phyloP scores from a whole-genome alignment of 2,113 vertebrate genomes.

The Cygnus atratus region DNA sequence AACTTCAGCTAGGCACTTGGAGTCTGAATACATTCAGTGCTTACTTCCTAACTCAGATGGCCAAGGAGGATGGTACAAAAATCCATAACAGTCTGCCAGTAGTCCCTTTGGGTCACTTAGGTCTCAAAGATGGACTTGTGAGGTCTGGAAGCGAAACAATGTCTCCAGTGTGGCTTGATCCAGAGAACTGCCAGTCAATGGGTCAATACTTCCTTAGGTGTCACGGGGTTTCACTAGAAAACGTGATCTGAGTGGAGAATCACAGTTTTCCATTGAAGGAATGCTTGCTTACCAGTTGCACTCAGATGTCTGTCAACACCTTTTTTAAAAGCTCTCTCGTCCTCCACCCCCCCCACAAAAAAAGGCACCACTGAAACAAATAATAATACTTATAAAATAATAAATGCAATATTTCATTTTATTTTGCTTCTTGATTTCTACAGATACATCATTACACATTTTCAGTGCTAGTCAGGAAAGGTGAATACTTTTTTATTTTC shows the following conservation, averaged over 20 bases:
- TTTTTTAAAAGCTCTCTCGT: neutral
- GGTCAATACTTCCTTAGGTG: neutral
- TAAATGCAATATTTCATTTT: neutral
- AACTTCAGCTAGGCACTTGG: neutral
- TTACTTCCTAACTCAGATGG: neutral
- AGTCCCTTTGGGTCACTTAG: neutral
- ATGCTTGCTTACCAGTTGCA: neutral
- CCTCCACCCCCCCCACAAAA: no score
- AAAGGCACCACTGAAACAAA: neutral
- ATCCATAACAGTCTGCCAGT: neutral
- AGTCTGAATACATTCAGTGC: neutral
- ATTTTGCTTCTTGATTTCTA: neutral
- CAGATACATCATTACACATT: fast-evolving
- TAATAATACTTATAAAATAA: neutral
- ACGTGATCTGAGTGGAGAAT: neutral
- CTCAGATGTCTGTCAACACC: neutral
- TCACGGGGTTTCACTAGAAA: neutral
- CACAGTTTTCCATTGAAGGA: neutral
- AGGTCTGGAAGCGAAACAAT: neutral
- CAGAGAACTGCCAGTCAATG: neutral
- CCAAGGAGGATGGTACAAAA: neutral
- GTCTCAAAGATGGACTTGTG: neutral
- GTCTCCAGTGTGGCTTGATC: neutral
- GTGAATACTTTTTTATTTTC: neutral
- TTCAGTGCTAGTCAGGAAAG: neutral